These are phyloP conservation scores for Protonemura montana DNA, from an alignment of 2,888 invertebrate species.

Conservation along the genomic window DNA sequence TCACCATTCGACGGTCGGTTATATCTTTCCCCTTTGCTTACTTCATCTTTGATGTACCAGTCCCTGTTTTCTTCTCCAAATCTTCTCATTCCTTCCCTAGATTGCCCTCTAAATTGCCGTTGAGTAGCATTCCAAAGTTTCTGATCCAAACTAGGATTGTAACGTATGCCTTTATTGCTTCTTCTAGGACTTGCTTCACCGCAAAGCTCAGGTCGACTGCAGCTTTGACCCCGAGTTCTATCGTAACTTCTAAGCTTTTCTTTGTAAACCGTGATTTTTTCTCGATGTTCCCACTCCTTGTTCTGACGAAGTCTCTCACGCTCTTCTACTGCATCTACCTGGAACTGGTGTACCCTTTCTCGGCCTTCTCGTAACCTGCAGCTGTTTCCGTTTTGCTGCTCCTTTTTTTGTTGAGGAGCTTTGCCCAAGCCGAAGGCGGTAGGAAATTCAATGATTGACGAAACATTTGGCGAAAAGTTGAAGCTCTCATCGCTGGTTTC, in stretches of 20 bases:
- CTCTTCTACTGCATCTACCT: background rate
- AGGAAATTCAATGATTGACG: background rate
- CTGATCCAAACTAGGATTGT: background rate
- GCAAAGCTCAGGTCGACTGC: background rate
- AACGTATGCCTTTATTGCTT: background rate
- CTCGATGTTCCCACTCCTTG: background rate
- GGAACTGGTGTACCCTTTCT: background rate
- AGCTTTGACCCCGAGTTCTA: background rate
- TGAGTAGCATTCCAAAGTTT: background rate
- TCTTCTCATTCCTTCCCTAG: background rate
- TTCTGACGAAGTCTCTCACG: background rate
- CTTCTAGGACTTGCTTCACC: background rate
- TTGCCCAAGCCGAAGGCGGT: background rate
- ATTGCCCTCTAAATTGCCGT: background rate
- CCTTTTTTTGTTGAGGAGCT: background rate
- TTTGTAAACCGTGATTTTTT: background rate
- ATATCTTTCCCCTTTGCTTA: background rate
- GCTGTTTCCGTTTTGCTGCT: background rate
- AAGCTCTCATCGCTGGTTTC: background rate
- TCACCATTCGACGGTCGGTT: background rate
- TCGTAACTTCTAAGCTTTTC: background rate
- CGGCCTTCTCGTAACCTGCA: background rate
- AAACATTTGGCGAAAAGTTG: background rate
- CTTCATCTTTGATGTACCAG: background rate
- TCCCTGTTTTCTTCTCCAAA: background rate